Percentiles rank a stretch among this genome's conserved stretches.
Evolutionary conservation across 1,140 invertebrate genomes (phyloP).

Genomic region (Carposina sasakii): DNA sequence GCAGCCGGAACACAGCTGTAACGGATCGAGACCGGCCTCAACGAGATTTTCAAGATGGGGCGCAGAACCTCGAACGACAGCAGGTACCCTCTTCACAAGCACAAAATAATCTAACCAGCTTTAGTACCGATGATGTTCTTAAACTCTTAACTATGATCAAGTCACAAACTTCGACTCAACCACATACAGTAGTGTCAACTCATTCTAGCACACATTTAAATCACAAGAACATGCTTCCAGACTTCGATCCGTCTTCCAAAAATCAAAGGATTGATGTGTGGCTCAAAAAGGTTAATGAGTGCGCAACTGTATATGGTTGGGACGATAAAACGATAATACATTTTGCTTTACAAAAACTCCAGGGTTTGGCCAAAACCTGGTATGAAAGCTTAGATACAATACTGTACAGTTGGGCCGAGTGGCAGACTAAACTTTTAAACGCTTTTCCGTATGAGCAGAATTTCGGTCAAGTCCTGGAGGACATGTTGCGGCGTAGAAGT

Average conservation of each 20-base stretch:
- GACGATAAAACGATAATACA: background rate
- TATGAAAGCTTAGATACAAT: slow-evolving; percentile 22
- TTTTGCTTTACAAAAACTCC: slow-evolving; percentile 5
- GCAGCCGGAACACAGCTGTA: no score
- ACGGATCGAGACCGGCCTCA: no score
- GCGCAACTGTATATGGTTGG: background rate
- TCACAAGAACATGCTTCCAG: background rate
- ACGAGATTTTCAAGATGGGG: no score
- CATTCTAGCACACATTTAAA: no score
- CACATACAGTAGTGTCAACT: no score
- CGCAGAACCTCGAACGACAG: no score
- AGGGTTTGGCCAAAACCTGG: slow-evolving; percentile 24
- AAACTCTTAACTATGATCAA: no score
- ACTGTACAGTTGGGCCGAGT: slow-evolving; percentile 24
- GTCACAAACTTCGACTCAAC: no score
- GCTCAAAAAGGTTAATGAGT: slow-evolving; percentile 1
- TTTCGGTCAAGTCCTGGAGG: background rate
- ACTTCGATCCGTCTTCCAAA: background rate
- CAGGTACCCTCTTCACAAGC: no score
- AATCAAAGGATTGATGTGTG: background rate
- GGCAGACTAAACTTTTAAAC: slow-evolving; percentile 18
- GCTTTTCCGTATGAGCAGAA: slow-evolving; percentile 16
- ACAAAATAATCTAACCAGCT: no score
- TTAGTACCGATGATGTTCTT: no score
- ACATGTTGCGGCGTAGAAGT: background rate